phyloP scores from a whole-genome alignment of 2,888 invertebrate species.

The Ornithoptera priamus region DNA sequence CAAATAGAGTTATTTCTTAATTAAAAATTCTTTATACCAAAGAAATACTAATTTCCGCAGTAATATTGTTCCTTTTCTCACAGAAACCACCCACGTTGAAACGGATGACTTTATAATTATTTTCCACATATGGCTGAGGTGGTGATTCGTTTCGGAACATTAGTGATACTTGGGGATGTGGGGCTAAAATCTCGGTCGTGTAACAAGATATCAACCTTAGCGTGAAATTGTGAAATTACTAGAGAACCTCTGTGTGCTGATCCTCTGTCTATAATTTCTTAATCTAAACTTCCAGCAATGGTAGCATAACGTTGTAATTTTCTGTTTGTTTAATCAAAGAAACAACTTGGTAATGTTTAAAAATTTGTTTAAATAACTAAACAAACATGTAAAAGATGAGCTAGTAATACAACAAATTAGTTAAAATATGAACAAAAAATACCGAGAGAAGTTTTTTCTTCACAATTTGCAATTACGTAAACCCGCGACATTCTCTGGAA shows the following conservation, averaged over 20 bases:
- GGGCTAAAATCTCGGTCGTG: conserved; percentile 60
- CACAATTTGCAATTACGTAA: conserved; percentile 48
- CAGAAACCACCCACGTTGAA: conserved; percentile 50
- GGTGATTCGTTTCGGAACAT: conserved; percentile 69
- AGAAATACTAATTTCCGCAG: conserved; percentile 50
- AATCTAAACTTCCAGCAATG: background rate
- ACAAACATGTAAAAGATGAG: too few species aligned
- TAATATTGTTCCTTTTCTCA: conserved; percentile 53
- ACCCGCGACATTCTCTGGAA: conserved; percentile 46
- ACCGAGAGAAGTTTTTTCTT: background rate
- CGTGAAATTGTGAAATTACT: conserved; percentile 78
- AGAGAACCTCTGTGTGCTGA: conserved; percentile 47
- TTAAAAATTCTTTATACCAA: conserved; percentile 33
- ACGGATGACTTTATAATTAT: conserved; percentile 70
- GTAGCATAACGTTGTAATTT: background rate
- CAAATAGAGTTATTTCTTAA: background rate
- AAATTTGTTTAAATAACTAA: background rate
- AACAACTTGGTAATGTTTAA: background rate
- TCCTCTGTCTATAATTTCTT: conserved; percentile 31
- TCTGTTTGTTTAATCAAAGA: background rate
- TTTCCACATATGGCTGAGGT: conserved; percentile 64
- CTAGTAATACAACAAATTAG: background rate
- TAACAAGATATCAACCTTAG: conserved; percentile 71
- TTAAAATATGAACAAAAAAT: too few species aligned
- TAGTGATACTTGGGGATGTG: conserved; percentile 61